Conservation (phyloP, 2,888 invertebrate genomes). For the Hirtodrosophila cameraria region DNA sequence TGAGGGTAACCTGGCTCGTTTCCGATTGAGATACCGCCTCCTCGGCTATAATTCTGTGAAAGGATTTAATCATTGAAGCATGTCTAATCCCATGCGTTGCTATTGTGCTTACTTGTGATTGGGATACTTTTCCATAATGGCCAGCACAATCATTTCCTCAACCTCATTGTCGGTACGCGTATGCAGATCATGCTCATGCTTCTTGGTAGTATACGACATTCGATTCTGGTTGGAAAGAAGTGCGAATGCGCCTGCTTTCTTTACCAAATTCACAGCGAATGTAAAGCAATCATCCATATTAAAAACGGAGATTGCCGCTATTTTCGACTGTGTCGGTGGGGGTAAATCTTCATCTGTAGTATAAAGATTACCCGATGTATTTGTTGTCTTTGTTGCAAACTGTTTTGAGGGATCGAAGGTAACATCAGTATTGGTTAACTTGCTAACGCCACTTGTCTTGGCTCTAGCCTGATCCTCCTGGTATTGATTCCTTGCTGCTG, state of each 20-base stretch:
- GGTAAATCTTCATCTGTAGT: constrained; percentile 4
- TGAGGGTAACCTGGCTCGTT: constrained; percentile 35
- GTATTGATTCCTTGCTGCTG: no score
- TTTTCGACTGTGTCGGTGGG: background rate
- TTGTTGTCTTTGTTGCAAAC: constrained; percentile 58
- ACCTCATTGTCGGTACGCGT: constrained; percentile 41
- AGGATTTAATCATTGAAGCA: background rate
- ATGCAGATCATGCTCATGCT: constrained; percentile 20
- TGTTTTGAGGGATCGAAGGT: constrained; percentile 52
- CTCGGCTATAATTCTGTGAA: constrained; percentile 55
- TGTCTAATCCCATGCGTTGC: background rate
- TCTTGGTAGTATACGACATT: constrained; percentile 25
- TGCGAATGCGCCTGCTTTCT: constrained; percentile 36
- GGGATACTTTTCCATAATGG: constrained; percentile 46
- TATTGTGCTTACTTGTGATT: constrained; percentile 45
- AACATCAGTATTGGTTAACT: constrained; percentile 51
- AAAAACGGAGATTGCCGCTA: background rate
- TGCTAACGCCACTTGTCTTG: background rate
- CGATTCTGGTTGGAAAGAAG: constrained; percentile 19
- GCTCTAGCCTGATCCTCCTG: background rate
- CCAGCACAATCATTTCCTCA: constrained; percentile 43
- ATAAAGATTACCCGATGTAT: constrained; percentile 34
- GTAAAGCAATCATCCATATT: constrained; percentile 35
- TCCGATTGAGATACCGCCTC: constrained; percentile 12
- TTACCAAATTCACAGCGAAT: constrained; percentile 40